Evolutionary conservation across 2,888 invertebrate genomes (phyloP).

Genomic region (Dilophus febrilis): DNA sequence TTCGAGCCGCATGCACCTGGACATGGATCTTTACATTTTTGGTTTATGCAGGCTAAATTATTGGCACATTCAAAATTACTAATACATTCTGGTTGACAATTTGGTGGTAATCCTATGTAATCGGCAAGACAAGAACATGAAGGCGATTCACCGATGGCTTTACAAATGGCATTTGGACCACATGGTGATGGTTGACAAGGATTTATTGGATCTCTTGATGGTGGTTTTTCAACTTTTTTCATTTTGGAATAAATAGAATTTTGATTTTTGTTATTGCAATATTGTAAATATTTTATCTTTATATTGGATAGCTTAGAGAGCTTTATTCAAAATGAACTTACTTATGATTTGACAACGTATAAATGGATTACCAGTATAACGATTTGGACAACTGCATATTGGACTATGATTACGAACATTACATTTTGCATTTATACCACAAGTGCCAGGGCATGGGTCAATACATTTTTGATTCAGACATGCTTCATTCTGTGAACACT

Average conservation of each 20-base stretch:
- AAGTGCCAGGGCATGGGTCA: slow-evolving; percentile 58
- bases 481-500: slow-evolving; percentile 48
- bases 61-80: slow-evolving; percentile 48
- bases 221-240: slow-evolving; percentile 20
- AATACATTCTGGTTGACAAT: slow-evolving; percentile 46
- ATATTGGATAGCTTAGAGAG: no score
- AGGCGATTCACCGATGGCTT: slow-evolving; percentile 35
- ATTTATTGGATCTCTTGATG: slow-evolving; percentile 33
- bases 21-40: slow-evolving; percentile 61
- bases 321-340: not conserved
- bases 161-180: slow-evolving; percentile 44
- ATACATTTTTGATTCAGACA: slow-evolving; percentile 56
- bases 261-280: no score
- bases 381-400: slow-evolving; percentile 46
- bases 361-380: slow-evolving; percentile 55
- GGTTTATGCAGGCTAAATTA: slow-evolving; percentile 51
- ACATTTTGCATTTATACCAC: slow-evolving; percentile 51
- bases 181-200: slow-evolving; percentile 48
- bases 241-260: no score
- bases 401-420: slow-evolving; percentile 58
- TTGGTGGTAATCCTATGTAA: slow-evolving; percentile 46
- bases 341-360: slow-evolving; percentile 33
- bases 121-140: slow-evolving; percentile 41
- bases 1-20: slow-evolving; percentile 48
- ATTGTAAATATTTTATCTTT: no score